Evolutionary conservation across 2,888 invertebrate species (phyloP), one percentile per base, ranked within the genome.

Genomic region (Mellilla xanthometata): DNA sequence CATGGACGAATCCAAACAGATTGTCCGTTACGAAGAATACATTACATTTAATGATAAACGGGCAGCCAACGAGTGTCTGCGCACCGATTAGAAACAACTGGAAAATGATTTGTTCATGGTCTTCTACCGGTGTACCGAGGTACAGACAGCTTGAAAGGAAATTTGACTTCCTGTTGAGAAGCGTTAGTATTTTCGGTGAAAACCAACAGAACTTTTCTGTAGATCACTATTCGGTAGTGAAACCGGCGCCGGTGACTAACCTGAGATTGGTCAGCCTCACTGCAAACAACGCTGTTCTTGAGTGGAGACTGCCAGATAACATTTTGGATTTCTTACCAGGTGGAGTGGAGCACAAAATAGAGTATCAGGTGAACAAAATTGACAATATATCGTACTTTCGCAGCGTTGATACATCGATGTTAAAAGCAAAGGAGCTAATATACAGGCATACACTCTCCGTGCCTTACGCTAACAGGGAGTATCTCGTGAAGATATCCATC

Each of bases 401-500:
- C 9, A 85, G 82, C 66, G 82, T 85, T 12, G 66, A 87, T 65
- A 58, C 76, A 11, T 62, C 79, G 24, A 52, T 43, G n/a, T 62
- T 86, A 31, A 74, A 77, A 10, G 39, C 76, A 12, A 83, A 72
- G 13, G 81, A 81, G 49, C 77, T 72, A 52, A 72, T 75, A 36
- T 86, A 85, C 42, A 69, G 40, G 41, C 81, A 78, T 56, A 67
- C 90, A 58, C 74, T 94, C 11, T 86, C 86, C 2, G 76, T 95
- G 27, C 87, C 91, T 40, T 93, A 93, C 76, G 92, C 94, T 0
- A 91, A 94, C 65, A 90, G 91, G 51, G 86, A 91, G 36, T 96
- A 95, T 81, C 93, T 94, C 55, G 91, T 96, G 0, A 88, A 94
- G 54, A 92, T 96, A 36, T 93, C 92, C 44, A 91, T 94, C 44